Base-by-base conservation (phyloP, 2,888 invertebrate genomes). In the Limenitis camilla region DNA sequence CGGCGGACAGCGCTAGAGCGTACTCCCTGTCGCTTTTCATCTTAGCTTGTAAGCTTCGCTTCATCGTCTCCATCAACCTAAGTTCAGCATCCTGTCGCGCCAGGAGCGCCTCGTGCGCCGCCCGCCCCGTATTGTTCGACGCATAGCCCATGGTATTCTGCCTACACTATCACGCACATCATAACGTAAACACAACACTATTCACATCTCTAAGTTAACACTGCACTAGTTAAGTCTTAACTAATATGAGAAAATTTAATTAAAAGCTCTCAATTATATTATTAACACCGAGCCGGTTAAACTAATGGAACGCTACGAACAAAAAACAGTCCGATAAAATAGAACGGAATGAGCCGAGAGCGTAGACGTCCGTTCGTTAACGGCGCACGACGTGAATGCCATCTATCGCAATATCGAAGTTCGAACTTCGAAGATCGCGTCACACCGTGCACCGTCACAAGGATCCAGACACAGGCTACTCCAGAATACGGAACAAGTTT, bases 11-110 rank as follows among this genome's bases (percentile, higher is more conserved):
- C 8, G 94, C 93, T 35, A 93, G 88, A 1, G 97, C 95, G 78
- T 98, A 98, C 71, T 98, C 97, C 63, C 94, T 90, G 78, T 98
- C 98, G 71, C 94, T 94, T 81, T 96, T 96, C 75, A 96, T 93
- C 85, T 97, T 95, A 63, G 93, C 91, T 63, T 92, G 90, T 52
- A 98, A 90, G 68, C 96, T 96, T 58, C 96, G 89, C 71, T 94
- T 93, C 92, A 98, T 96, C 60, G 93, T 93, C 74, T 98, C 98
- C 89, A 98, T 90, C 43, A 98, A 92, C 62, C 96, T 91, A 53
- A 98, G 89, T 84, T 98, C 98, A 19, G 96, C 95, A 77, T 98
- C 97, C 82, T 97, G 97, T 50, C 97, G 91, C 56, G 92, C 91
- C 65, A 97, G 89, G 65, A 98, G 89, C 61, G 96, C 96, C 83